Evolutionary conservation across 2,797 vertebrate species (phyloP).

Genomic region (Pogoniulus pusillus): DNA sequence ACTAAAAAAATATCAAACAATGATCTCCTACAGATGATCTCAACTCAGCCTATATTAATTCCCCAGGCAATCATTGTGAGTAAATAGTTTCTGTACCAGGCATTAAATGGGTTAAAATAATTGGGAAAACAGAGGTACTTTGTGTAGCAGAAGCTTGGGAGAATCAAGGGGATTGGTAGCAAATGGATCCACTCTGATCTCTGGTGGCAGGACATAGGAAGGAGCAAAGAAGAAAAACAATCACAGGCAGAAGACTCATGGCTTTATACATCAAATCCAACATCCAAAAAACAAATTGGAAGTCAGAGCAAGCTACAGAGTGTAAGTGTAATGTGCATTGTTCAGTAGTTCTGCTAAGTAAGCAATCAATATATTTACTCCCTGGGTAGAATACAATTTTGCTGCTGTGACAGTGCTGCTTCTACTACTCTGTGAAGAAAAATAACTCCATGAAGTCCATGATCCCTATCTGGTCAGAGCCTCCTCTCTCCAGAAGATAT

Average conservation of each 20-base stretch:
- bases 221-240: neutral
- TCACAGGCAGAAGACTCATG: neutral
- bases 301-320: neutral
- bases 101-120: neutral
- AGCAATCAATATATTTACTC: constrained; percentile 60
- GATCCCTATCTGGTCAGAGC: neutral
- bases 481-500: neutral
- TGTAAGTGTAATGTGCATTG: neutral
- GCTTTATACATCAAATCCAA: neutral
- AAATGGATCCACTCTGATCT: neutral
- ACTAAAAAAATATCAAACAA: neutral
- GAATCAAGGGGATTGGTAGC: neutral
- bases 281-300: constrained; percentile 33
- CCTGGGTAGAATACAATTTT: constrained; percentile 41
- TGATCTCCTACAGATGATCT: neutral
- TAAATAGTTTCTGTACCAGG: neutral
- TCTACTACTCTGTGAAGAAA: constrained; percentile 38
- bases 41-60: neutral
- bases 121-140: neutral
- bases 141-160: neutral
- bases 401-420: constrained; percentile 26
- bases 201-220: neutral
- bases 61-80: neutral
- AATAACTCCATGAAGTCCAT: neutral
- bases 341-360: constrained; percentile 24